Evolutionary conservation across 2,888 invertebrate genomes (phyloP), one percentile per base, ranked within the genome.

Genomic region (Agrypnus murinus): DNA sequence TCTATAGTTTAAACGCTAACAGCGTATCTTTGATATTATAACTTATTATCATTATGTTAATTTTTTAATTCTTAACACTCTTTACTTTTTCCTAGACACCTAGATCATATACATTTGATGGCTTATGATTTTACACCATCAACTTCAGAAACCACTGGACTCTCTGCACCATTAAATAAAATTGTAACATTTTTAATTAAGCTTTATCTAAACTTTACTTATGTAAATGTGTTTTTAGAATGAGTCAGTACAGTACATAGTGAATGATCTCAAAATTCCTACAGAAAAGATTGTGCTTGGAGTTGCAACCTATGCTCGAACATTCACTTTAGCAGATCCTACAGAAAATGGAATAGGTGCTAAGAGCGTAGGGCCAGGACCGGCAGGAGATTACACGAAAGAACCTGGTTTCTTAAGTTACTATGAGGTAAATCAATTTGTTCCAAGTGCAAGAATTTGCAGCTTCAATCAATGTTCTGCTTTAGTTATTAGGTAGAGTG

Each of bases 91-190:
- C n/a, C 66, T 66, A 86, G 86, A n/a, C 77, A 79, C 62, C 81
- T 88, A 0, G 88, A 88, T 77, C 84, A 84, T 66, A 83, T 88
- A 15, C 84, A 87, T 59, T 74, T 89, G 36, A 88, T 89, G 88
- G 84, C 86, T 5, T 89, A 88, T 76, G 88, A 89, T 78, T 85
- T 86, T 62, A 83, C 85, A 0, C 72, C 81, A 31, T 74, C 81
- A 31, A 75, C 76, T 55, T 80, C 81, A 9, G 59, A 74, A 62
- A 76, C 78, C 17, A 86, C 87, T 31, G 86, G 86, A 53, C 81
- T 86, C 59, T 82, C 86, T 64, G 83, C 87, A 8, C 86, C 87
- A 7, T 74, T 87, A 12, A 76, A 74, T 17, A 62, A 73, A 53
- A 80, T 83, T 65, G 82, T 83, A 79, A 79, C n/a, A n/a, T n/a